A percentile compares a stretch with the other conserved stretches of the same genome.
Conservation (phyloP, 2,888 invertebrate genomes). For the Trichogramma evanescens region DNA sequence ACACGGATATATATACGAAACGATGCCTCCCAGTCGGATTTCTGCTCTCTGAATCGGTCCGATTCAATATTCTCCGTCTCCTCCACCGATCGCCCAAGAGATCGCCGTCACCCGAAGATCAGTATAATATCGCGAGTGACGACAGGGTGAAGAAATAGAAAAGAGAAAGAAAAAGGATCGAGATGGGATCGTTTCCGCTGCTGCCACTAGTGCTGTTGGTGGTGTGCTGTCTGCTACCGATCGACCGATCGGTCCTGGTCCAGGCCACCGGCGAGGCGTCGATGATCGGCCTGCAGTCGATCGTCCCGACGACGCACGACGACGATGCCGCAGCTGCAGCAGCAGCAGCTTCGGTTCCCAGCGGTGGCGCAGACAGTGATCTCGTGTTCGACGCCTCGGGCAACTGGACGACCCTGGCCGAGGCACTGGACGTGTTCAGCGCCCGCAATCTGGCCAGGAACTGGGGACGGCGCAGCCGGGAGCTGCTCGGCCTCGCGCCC, state of each 20-base stretch:
- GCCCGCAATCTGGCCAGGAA: constrained; percentile 42
- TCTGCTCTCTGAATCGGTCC: too few relatives aligned
- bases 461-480: constrained; percentile 48
- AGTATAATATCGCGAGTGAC: not conserved
- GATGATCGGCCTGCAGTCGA: constrained; percentile 1
- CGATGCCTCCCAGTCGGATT: too few relatives aligned
- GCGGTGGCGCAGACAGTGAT: constrained; percentile 13
- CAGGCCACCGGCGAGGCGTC: not conserved
- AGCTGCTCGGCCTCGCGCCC: constrained; percentile 3
- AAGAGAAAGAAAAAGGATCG: not conserved
- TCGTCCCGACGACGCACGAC: constrained; percentile 14
- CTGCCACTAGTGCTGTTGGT: not conserved
- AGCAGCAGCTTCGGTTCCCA: constrained; percentile 30
- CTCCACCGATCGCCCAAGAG: not conserved
- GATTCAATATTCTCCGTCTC: too few relatives aligned
- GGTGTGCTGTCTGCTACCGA: not conserved
- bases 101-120: not conserved
- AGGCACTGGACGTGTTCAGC: constrained; percentile 39
- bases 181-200: not conserved
- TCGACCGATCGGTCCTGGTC: not conserved
- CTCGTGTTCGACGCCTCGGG: constrained; percentile 5
- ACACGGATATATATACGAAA: too few relatives aligned
- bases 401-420: constrained; percentile 39
- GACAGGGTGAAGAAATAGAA: not conserved
- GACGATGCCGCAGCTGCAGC: constrained; percentile 21